Conservation (phyloP, 2,888 invertebrate species). For the Amphipoea oculea region DNA sequence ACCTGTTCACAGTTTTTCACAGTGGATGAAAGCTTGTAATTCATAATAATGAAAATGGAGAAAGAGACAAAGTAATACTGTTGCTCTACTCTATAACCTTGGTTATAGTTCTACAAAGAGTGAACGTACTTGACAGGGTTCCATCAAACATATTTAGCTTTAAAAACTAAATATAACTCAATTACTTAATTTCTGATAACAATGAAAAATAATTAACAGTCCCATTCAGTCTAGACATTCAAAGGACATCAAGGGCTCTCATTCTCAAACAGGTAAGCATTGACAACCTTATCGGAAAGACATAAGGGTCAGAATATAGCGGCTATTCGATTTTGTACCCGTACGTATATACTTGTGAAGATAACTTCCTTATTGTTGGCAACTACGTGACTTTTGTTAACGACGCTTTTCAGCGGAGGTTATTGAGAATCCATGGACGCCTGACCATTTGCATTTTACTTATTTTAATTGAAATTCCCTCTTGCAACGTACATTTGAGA, state of each 20-base stretch:
- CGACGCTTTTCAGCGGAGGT: constrained; percentile 69
- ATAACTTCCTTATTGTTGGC: constrained; percentile 73
- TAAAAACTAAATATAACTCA: constrained; percentile 31
- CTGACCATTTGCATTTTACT: constrained; percentile 53
- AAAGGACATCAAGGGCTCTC: constrained; percentile 55
- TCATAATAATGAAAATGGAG: not conserved
- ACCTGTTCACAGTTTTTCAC: too few relatives aligned
- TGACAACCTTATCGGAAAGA: constrained; percentile 16
- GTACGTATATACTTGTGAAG: constrained; percentile 62
- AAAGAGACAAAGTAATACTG: constrained; percentile 1
- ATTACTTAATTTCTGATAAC: constrained; percentile 42
- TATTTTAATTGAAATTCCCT: constrained; percentile 52
- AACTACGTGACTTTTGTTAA: constrained; percentile 79
- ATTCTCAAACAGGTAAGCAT: constrained; percentile 14
- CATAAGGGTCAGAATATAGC: constrained; percentile 56
- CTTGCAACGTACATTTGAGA: not conserved
- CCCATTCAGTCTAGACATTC: constrained; percentile 73
- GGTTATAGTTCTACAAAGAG: not conserved
- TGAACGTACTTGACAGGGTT: not conserved
- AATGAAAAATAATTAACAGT: constrained; percentile 54
- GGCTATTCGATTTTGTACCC: constrained; percentile 22
- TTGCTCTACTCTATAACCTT: not conserved
- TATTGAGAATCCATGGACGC: constrained; percentile 41
- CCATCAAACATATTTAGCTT: not conserved
- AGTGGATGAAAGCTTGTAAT: not conserved